phyloP scores from a whole-genome alignment of 2,797 vertebrate genomes.

The Tadarida brasiliensis region DNA sequence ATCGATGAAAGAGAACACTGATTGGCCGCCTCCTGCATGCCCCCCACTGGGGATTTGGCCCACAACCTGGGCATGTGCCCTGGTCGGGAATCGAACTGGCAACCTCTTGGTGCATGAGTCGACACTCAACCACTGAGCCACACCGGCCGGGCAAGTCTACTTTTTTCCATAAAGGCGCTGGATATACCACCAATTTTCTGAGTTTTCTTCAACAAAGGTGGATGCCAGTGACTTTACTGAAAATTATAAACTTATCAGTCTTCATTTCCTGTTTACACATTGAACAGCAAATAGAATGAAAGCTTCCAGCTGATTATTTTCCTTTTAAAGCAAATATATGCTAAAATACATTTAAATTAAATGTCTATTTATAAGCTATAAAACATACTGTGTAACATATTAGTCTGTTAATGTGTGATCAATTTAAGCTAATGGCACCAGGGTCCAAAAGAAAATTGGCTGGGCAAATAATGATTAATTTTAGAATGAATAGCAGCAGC shows the following conservation, averaged over 20 bases:
- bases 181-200: not conserved
- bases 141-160: too few relatives aligned
- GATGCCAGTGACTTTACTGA: not conserved
- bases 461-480: constrained; percentile 16
- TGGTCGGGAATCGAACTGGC: too few relatives aligned
- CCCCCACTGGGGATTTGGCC: too few relatives aligned
- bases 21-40: too few relatives aligned
- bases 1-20: too few relatives aligned
- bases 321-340: constrained; percentile 41
- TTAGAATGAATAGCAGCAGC: not conserved
- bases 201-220: constrained; percentile 38
- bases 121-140: too few relatives aligned
- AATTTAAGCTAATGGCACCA: constrained; percentile 3
- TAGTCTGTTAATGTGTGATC: not conserved
- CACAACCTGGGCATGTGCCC: too few relatives aligned
- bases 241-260: constrained; percentile 20
- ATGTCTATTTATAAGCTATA: not conserved
- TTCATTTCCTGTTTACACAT: constrained; percentile 3
- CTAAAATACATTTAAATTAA: constrained; percentile 42
- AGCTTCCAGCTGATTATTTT: not conserved
- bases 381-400: not conserved
- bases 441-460: constrained; percentile 20
- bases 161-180: not conserved
- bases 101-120: too few relatives aligned
- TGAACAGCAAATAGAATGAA: constrained; percentile 58